Conservation (phyloP, 1,140 invertebrate species). For the Aphaenogaster ashmeadi region DNA sequence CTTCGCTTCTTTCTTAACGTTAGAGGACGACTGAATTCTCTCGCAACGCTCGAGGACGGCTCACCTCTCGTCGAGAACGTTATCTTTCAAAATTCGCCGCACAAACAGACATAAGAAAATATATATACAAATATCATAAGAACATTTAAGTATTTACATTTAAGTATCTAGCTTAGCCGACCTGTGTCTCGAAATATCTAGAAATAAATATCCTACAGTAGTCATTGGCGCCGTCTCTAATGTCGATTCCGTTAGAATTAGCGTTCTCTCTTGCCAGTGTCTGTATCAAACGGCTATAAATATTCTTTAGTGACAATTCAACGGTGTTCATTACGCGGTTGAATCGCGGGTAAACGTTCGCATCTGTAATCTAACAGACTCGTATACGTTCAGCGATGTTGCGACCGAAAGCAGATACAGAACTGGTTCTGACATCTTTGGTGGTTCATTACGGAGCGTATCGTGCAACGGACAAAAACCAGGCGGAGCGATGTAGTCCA, state of each 20-base stretch:
- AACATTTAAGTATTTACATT: no score
- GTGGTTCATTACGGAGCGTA: conserved; percentile 71
- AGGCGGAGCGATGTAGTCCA: conserved; percentile 36
- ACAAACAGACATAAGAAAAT: no score
- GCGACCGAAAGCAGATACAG: conserved; percentile 72
- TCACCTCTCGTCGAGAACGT: no score
- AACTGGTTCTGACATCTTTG: conserved; percentile 77
- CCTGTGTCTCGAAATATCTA: no score
- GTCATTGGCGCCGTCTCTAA: not conserved
- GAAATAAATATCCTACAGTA: no score
- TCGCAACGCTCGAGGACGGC: no score
- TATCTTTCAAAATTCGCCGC: no score
- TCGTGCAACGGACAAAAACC: conserved; percentile 69
- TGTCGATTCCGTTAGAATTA: not conserved
- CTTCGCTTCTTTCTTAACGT: no score
- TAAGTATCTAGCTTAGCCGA: no score
- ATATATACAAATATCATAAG: no score
- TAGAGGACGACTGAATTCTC: no score
- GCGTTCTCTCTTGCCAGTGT: not conserved
- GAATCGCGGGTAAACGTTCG: conserved; percentile 71
- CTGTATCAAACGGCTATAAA: conserved; percentile 61
- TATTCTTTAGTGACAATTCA: conserved; percentile 56
- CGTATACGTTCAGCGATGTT: conserved; percentile 62
- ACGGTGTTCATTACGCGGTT: conserved; percentile 71
- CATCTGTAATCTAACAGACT: conserved; percentile 67